A percentile compares a stretch with the other conserved stretches of the same genome.
These are phyloP conservation scores for Zygogramma bicolorata DNA, from an alignment of 2,888 invertebrate species.

Conservation along the genomic window DNA sequence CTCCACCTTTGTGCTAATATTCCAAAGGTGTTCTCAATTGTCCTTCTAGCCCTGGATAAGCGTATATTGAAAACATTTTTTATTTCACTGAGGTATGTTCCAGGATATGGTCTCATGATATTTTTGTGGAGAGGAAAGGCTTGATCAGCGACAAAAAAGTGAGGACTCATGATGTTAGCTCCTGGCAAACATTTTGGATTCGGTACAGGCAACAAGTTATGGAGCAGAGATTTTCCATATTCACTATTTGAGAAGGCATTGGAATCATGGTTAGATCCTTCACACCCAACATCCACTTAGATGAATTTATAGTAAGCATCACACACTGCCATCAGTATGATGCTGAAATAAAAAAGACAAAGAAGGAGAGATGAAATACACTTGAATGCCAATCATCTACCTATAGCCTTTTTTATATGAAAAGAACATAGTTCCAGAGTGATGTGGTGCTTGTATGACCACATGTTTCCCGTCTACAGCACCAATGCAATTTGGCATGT, in stretches of 20 bases:
- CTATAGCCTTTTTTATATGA: constrained; percentile 52
- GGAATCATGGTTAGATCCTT: constrained; percentile 36
- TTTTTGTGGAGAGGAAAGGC: too few species aligned
- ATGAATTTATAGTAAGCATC: too few species aligned
- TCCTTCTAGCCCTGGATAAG: constrained; percentile 9
- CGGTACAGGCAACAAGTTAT: constrained; percentile 5
- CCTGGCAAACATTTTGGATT: constrained; percentile 2
- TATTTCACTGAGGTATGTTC: too few species aligned
- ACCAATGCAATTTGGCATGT: constrained; percentile 51
- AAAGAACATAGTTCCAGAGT: constrained; percentile 51
- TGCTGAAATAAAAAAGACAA: constrained; percentile 53
- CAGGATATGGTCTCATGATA: too few species aligned
- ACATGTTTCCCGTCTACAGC: constrained; percentile 56
- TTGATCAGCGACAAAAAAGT: too few species aligned
- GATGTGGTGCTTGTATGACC: constrained; percentile 47
- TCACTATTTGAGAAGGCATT: not conserved
- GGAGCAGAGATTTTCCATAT: constrained; percentile 1
- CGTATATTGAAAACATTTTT: constrained; percentile 10
- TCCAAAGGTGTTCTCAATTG: too few species aligned
- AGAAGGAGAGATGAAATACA: constrained; percentile 33
- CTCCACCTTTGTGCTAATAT: too few species aligned
- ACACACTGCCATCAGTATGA: too few species aligned
- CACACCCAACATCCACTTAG: constrained; percentile 55
- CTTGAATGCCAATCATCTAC: constrained; percentile 14
- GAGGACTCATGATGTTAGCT: constrained; percentile 2